Percentiles rank a stretch among this genome's conserved stretches.
Evolutionary conservation across 2,113 vertebrate species (phyloP).

Genomic region (Herpailurus yagouaroundi): DNA sequence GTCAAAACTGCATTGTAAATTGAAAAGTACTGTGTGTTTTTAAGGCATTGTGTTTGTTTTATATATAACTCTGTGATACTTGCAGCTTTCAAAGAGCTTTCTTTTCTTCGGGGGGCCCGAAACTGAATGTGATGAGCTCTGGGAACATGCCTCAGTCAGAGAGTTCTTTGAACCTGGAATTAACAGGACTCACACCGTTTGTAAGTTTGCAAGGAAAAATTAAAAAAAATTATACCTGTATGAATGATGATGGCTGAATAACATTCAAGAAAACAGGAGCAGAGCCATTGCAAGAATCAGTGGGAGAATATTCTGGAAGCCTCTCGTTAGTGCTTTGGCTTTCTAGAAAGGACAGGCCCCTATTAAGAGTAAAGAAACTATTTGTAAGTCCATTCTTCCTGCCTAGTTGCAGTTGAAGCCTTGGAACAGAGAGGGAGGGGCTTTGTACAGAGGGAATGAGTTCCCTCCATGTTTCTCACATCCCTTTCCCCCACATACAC

Average conservation of each 20-base stretch:
- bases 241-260: not conserved
- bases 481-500: not conserved
- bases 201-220: not conserved
- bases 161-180: conserved; percentile 41
- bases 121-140: not conserved
- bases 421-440: not conserved
- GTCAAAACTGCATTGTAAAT: not conserved
- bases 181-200: not conserved
- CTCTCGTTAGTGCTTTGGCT: not conserved
- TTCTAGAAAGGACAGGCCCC: not conserved
- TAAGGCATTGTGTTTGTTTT: not conserved
- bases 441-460: not conserved
- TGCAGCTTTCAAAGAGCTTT: not conserved
- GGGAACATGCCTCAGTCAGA: not conserved
- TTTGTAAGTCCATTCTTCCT: not conserved
- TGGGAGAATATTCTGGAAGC: conserved; percentile 36
- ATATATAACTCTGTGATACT: not conserved
- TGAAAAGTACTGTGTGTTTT: not conserved
- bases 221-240: not conserved
- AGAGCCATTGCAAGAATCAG: not conserved
- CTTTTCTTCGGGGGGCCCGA: not conserved
- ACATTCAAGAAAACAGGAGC: not conserved
- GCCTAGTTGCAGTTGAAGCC: not conserved
- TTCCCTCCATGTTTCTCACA: not conserved
- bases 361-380: not conserved